Percentiles rank a stretch among this genome's conserved stretches.
Evolutionary conservation across 2,797 vertebrate genomes (phyloP).

Genomic region (Orestias chungarensis): DNA sequence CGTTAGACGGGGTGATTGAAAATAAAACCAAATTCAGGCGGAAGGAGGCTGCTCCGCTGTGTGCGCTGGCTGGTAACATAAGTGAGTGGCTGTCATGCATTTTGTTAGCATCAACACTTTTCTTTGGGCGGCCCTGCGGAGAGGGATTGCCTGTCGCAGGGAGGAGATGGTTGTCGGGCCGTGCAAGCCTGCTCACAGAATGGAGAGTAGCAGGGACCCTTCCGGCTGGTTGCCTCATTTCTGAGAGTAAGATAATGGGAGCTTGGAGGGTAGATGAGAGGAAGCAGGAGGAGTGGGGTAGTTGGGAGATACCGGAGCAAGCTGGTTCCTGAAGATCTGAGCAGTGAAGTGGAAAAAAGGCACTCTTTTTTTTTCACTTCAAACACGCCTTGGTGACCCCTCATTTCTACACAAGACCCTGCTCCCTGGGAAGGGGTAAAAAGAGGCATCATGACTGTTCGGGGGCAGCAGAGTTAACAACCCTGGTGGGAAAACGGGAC

Average conservation of each 20-base stretch:
- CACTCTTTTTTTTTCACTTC: conserved; percentile 64
- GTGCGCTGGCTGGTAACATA: conserved; percentile 66
- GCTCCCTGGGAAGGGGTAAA: conserved; percentile 33
- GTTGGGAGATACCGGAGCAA: conserved; percentile 31
- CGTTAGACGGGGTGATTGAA: conserved; percentile 65
- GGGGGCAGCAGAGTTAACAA: conserved; percentile 47
- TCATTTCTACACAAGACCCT: conserved; percentile 55
- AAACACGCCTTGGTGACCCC: conserved; percentile 57
- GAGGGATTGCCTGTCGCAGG: conserved; percentile 67
- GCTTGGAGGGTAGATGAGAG: conserved; percentile 2
- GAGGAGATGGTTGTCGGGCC: conserved; percentile 72
- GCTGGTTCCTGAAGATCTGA: conserved; percentile 65
- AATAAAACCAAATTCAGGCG: conserved; percentile 65
- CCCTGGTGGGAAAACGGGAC: conserved; percentile 10
- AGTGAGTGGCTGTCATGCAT: conserved; percentile 75
- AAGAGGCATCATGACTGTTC: conserved; percentile 50
- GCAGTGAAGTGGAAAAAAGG: conserved; percentile 63
- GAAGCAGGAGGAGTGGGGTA: neutral
- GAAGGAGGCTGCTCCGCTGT: conserved; percentile 44
- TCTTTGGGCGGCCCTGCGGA: conserved; percentile 63
- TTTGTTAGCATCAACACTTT: conserved; percentile 80
- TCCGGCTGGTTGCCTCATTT: conserved; percentile 63
- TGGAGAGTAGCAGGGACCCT: conserved; percentile 47
- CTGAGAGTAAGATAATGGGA: conserved; percentile 49
- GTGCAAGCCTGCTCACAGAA: conserved; percentile 48